Conservation (phyloP, 2,888 invertebrate species). For the Sylvicola cinctus region DNA sequence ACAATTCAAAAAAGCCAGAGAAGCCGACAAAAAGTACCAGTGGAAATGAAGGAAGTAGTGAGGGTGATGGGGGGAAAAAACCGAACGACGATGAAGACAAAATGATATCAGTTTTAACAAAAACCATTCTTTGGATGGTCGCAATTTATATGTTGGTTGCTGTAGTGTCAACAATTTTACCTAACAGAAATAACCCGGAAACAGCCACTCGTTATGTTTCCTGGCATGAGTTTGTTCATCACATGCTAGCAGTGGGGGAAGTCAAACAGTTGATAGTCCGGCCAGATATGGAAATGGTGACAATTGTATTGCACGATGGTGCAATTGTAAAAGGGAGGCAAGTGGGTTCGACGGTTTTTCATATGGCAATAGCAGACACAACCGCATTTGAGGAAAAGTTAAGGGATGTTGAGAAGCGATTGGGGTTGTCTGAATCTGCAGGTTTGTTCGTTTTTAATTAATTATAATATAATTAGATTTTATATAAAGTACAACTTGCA, state of each 20-base stretch:
- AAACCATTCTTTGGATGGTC: conserved; percentile 61
- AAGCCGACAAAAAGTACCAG: too few species aligned
- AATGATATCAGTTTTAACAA: conserved; percentile 47
- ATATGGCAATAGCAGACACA: conserved; percentile 70
- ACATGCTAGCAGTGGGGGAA: conserved; percentile 86
- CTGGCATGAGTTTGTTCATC: conserved; percentile 93
- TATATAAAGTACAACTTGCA: conserved; percentile 29
- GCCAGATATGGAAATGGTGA: conserved; percentile 68
- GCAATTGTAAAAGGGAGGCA: conserved; percentile 69
- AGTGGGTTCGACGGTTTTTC: conserved; percentile 40
- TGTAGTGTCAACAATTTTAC: conserved; percentile 48
- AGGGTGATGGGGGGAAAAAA: too few species aligned
- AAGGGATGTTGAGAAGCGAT: conserved; percentile 55
- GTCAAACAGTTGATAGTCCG: conserved; percentile 71
- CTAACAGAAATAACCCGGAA: conserved; percentile 51
- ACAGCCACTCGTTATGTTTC: conserved; percentile 49
- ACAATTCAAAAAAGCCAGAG: too few species aligned
- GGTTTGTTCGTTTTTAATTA: background rate
- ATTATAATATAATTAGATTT: background rate
- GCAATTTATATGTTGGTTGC: conserved; percentile 53
- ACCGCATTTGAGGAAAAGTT: conserved; percentile 79
- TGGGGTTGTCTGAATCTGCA: conserved; percentile 58
- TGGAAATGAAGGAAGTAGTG: too few species aligned
- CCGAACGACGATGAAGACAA: conserved; percentile 40
- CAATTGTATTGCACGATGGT: conserved; percentile 64